Conservation (phyloP, 37 sponge, comb jelly and placozoan species). For the Bolinopsis microptera region DNA sequence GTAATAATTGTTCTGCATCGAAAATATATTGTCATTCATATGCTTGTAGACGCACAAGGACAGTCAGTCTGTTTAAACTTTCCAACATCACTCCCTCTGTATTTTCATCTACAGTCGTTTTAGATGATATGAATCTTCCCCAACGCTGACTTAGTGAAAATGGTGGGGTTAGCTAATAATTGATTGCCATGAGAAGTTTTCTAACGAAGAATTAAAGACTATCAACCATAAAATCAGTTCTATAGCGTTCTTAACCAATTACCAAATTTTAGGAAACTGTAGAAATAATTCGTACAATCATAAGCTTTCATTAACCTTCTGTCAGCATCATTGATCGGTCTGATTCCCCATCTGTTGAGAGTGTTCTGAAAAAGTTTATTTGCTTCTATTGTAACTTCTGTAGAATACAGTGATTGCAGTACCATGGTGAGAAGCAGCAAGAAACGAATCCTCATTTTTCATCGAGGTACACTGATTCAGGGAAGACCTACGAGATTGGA, state of each 20-base stretch:
- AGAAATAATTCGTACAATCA: too few species aligned
- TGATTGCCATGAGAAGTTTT: too few species aligned
- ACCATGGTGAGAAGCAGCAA: neutral
- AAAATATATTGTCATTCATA: too few species aligned
- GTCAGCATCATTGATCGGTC: neutral
- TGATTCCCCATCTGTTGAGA: neutral
- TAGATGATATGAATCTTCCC: neutral
- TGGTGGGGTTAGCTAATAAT: too few species aligned
- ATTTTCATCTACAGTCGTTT: neutral
- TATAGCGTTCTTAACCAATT: too few species aligned
- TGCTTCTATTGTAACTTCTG: neutral
- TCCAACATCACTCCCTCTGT: neutral
- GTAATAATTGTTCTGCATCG: too few species aligned
- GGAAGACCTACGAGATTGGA: neutral
- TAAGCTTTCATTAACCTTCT: too few species aligned
- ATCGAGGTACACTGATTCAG: neutral
- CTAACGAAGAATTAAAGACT: too few species aligned
- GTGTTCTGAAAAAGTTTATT: slow-evolving; percentile 2
- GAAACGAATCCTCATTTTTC: neutral
- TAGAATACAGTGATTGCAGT: neutral
- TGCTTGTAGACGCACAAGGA: too few species aligned
- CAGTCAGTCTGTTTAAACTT: neutral
- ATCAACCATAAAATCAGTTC: too few species aligned
- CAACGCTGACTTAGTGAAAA: neutral
- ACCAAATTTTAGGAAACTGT: too few species aligned